These are phyloP conservation scores for Cnemophilus loriae DNA, from an alignment of 2,113 vertebrate species.

Conservation along the genomic window DNA sequence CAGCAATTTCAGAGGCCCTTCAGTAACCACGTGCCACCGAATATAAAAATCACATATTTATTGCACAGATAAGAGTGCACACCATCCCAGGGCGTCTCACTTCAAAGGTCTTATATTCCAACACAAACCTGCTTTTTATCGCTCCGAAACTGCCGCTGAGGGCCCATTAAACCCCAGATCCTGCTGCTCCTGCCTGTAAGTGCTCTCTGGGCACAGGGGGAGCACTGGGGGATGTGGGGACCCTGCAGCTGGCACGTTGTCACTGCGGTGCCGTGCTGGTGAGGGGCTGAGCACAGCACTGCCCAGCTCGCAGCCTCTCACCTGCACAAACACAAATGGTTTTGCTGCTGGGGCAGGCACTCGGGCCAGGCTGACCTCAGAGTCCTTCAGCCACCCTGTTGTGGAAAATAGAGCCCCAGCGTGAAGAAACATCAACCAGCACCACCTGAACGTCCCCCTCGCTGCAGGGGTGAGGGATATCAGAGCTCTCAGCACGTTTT, in stretches of 20 bases:
- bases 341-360: no score
- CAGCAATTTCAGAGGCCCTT: neutral
- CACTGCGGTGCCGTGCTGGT: no score
- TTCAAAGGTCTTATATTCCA: neutral
- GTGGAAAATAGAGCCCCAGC: neutral
- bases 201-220: fast-evolving
- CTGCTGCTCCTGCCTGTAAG: neutral
- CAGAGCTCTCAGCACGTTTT: neutral
- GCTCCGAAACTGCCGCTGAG: neutral
- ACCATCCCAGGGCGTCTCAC: neutral
- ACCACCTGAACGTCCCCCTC: neutral
- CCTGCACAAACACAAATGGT: no score
- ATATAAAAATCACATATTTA: neutral
- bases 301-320: no score
- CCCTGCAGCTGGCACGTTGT: no score
- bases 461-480: neutral
- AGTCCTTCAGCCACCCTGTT: no score
- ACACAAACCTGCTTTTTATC: neutral
- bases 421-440: neutral
- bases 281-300: no score
- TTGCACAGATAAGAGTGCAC: neutral
- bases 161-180: neutral
- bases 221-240: no score
- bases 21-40: neutral
- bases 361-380: no score